These are phyloP conservation scores for Cirrhinus molitorella DNA, from an alignment of 2,797 vertebrate genomes.

Conservation along the genomic window DNA sequence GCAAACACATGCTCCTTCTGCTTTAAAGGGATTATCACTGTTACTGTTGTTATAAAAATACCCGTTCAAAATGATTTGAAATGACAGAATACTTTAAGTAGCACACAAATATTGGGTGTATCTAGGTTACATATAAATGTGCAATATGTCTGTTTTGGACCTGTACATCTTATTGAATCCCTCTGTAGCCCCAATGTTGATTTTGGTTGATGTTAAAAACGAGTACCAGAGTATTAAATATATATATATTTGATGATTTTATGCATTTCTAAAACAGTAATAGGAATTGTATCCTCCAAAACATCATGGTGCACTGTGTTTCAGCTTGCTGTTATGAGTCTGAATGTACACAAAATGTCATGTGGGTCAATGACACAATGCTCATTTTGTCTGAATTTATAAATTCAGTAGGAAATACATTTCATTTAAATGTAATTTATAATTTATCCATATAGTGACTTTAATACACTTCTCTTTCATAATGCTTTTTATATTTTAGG, in stretches of 20 bases:
- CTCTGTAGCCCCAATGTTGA: background rate
- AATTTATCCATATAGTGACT: background rate
- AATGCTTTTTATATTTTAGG: no score
- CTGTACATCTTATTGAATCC: background rate
- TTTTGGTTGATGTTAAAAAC: background rate
- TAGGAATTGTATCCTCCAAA: background rate
- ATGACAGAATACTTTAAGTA: background rate
- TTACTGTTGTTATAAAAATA: background rate
- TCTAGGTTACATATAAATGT: background rate
- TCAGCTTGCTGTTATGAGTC: background rate
- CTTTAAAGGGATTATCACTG: constrained; percentile 14
- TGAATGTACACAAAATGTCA: constrained; percentile 7
- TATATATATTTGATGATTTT: background rate
- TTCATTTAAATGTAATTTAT: background rate
- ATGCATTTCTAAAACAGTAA: background rate
- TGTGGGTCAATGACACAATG: background rate
- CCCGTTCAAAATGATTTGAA: background rate
- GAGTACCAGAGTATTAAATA: no score
- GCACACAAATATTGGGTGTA: background rate
- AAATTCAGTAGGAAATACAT: background rate
- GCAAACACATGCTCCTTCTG: constrained; percentile 10
- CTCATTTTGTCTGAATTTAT: background rate
- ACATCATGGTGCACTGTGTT: background rate
- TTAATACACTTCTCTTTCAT: no score
- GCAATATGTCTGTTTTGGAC: background rate